phyloP scores from a whole-genome alignment of 2,797 vertebrate species.

The Erethizon dorsatum region DNA sequence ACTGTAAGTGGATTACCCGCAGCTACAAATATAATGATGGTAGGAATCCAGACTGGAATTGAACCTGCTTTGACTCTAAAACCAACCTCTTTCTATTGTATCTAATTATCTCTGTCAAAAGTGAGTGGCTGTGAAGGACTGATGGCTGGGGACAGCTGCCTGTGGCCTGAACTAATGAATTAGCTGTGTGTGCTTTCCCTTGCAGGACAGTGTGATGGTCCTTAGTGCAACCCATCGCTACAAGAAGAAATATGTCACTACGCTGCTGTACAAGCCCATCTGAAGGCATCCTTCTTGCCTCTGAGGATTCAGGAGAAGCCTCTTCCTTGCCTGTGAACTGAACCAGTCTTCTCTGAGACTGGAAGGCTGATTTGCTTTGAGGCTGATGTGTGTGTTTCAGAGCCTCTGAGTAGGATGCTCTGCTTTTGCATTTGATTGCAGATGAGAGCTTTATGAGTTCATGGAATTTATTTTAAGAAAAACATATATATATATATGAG shows the following conservation, averaged over 20 bases:
- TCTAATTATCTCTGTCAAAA: not conserved
- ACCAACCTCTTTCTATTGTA: not conserved
- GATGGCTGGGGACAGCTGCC: not conserved
- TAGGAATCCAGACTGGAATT: constrained; percentile 29
- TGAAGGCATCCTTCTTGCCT: constrained; percentile 86
- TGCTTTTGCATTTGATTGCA: constrained; percentile 81
- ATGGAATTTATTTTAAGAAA: constrained; percentile 80
- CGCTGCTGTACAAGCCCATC: constrained; percentile 97
- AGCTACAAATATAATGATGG: not conserved
- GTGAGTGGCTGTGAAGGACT: not conserved
- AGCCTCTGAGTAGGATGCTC: constrained; percentile 73
- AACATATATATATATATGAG: constrained; percentile 15
- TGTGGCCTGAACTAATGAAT: not conserved
- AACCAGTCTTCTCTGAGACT: constrained; percentile 70
- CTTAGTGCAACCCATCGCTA: constrained; percentile 97
- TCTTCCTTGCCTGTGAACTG: constrained; percentile 73
- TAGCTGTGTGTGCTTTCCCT: constrained; percentile 27
- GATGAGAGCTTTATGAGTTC: constrained; percentile 80
- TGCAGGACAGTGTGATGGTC: constrained; percentile 97
- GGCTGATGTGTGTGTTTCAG: constrained; percentile 79
- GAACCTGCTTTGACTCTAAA: not conserved
- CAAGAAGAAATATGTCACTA: constrained; percentile 99
- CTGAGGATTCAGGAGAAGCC: constrained; percentile 55
- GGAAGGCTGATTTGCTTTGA: constrained; percentile 80
- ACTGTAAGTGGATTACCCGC: not conserved